Evolutionary conservation across 2,113 vertebrate species (phyloP).

Genomic region (Serranochromis macrocephalus): DNA sequence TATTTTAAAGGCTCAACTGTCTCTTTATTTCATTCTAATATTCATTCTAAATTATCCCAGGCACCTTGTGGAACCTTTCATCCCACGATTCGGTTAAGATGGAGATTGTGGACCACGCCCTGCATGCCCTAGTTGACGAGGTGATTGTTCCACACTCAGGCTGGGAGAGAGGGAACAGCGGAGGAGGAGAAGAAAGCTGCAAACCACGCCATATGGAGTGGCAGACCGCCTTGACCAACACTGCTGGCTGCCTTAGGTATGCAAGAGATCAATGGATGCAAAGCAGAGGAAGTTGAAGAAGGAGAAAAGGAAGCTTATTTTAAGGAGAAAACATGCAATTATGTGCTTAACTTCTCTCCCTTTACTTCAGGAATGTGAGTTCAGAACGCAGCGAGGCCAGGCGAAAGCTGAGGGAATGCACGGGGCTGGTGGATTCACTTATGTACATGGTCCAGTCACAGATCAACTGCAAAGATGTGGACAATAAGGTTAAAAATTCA

Average conservation of each 20-base stretch:
- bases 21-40: background rate
- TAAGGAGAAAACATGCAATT: conserved; percentile 22
- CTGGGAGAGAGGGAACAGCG: conserved; percentile 77
- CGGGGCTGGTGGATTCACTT: conserved; percentile 87
- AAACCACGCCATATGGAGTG: conserved; percentile 94
- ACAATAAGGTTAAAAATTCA: conserved; percentile 82
- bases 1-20: background rate
- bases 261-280: background rate
- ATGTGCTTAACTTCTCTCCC: conserved; percentile 1
- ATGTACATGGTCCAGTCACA: conserved; percentile 91
- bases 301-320: background rate
- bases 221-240: conserved; percentile 93
- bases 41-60: conserved; percentile 45
- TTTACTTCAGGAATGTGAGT: conserved; percentile 84
- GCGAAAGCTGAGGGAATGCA: conserved; percentile 89
- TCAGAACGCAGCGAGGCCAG: conserved; percentile 94
- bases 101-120: conserved; percentile 95
- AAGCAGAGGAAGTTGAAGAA: background rate
- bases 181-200: conserved; percentile 77
- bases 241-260: conserved; percentile 95
- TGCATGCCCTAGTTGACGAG: conserved; percentile 87
- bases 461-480: conserved; percentile 88
- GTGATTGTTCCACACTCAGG: conserved; percentile 90
- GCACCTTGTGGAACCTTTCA: conserved; percentile 96
- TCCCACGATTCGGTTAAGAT: conserved; percentile 96